phyloP scores from a whole-genome alignment of 2,888 invertebrate genomes.

The Pollenia griseotomentosa region DNA sequence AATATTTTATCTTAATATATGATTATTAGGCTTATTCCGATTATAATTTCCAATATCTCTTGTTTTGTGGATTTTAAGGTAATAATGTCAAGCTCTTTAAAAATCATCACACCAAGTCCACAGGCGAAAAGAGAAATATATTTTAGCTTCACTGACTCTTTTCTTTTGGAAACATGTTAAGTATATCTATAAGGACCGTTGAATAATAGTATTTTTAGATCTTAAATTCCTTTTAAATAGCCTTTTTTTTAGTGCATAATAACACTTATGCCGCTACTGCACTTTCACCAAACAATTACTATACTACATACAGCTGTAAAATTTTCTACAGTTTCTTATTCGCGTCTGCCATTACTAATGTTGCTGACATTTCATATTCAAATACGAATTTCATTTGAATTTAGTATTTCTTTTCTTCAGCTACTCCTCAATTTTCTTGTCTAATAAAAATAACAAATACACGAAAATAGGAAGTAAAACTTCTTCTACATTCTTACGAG shows the following conservation, averaged over 20 bases:
- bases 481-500: constrained; percentile 44
- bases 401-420: constrained; percentile 34
- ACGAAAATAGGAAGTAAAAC: constrained; percentile 20
- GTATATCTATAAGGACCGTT: too few species aligned
- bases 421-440: constrained; percentile 8
- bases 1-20: too few species aligned
- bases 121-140: too few species aligned
- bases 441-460: constrained; percentile 41
- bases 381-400: constrained; percentile 74
- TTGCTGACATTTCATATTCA: constrained; percentile 82
- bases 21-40: too few species aligned
- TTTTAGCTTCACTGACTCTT: too few species aligned
- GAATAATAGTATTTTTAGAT: too few species aligned
- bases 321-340: constrained; percentile 53
- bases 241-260: too few species aligned
- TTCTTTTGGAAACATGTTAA: too few species aligned
- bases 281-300: constrained; percentile 19
- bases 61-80: too few species aligned
- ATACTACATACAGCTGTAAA: constrained; percentile 30
- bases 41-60: too few species aligned
- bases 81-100: too few species aligned
- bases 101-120: too few species aligned
- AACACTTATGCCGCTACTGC: constrained; percentile 29
- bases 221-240: background rate
- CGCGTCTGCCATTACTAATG: constrained; percentile 75